Base-by-base conservation (phyloP, 2,888 invertebrate species). In the Baccha elongata region DNA sequence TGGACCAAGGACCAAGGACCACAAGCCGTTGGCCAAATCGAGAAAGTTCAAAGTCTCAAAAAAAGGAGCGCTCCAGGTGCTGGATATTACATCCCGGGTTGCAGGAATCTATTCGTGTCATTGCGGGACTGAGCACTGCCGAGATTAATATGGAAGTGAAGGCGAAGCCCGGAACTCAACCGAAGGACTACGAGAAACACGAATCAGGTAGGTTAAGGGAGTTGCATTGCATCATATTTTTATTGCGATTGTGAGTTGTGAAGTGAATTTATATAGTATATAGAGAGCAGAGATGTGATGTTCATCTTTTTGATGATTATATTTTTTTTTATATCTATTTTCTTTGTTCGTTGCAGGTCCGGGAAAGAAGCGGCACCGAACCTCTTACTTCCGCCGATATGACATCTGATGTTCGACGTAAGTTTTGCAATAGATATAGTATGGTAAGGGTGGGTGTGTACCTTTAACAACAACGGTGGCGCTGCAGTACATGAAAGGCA, bases 1-100 rank as follows among this genome's bases (percentile, higher is more conserved):
- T 98, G 98, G 98, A 94, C 94, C 67, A 98, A n/a, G n/a, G n/a
- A n/a, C n/a, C n/a, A n/a, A 98, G 88, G 96, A 98, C 88, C 95
- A 96, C 85, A 94, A 94, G 86, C 93, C 94, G 62, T 92, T 97
- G 78, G 92, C 93, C 23, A 96, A 96, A 87, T 94, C 95, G 0
- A 94, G 95, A 88, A 96, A 97, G 86, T 95, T 95, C 87, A 96
- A 97, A 89, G 96, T 97, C 64, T 97, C 97, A 10, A 96, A 95
- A 88, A 97, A 97, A 91, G 98, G 98, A 10, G 97, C 97, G 23
- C 92, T 98, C 13, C 94, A 97, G 76, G 96, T 98, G 76, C 93
- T 95, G 73, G 95, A 95, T 50, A 93, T 98, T 5, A 94, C 94
- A 0, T 94, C 95, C 86, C 93, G 94, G 2, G 98, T 98, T 90